Conservation (phyloP, 2,797 vertebrate genomes). For the Chiroxiphia lanceolata region DNA sequence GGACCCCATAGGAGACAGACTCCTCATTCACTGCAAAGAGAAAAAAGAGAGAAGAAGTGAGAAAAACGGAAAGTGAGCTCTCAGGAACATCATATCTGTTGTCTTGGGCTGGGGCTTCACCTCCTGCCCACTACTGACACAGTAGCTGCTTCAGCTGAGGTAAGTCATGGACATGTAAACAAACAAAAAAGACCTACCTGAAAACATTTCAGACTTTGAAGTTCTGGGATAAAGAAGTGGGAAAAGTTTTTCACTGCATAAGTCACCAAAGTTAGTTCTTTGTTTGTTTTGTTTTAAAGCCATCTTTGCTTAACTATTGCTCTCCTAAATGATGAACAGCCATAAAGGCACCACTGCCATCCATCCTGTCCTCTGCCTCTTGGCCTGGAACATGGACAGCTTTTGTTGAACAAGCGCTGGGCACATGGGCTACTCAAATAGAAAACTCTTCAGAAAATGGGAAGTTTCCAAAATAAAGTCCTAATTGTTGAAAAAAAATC, state of each 20-base stretch:
- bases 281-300: neutral
- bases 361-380: neutral
- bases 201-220: neutral
- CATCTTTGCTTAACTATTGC: neutral
- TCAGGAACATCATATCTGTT: neutral
- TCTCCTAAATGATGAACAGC: neutral
- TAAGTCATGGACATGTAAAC: neutral
- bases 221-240: neutral
- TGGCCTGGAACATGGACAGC: neutral
- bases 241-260: neutral
- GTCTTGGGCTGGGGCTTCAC: neutral
- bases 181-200: neutral
- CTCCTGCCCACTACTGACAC: neutral
- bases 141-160: neutral
- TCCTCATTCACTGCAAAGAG: neutral
- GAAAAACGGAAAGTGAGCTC: neutral
- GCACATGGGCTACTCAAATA: neutral
- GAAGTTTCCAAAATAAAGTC: conserved; percentile 16
- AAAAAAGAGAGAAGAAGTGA: neutral
- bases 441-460: neutral
- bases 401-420: neutral
- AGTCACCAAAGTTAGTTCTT: rapidly evolving
- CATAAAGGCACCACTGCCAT: neutral
- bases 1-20: neutral
- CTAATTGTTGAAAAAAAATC: neutral